These are phyloP conservation scores for Pitangus sulphuratus DNA, from an alignment of 2,797 vertebrate genomes.

Conservation along the genomic window DNA sequence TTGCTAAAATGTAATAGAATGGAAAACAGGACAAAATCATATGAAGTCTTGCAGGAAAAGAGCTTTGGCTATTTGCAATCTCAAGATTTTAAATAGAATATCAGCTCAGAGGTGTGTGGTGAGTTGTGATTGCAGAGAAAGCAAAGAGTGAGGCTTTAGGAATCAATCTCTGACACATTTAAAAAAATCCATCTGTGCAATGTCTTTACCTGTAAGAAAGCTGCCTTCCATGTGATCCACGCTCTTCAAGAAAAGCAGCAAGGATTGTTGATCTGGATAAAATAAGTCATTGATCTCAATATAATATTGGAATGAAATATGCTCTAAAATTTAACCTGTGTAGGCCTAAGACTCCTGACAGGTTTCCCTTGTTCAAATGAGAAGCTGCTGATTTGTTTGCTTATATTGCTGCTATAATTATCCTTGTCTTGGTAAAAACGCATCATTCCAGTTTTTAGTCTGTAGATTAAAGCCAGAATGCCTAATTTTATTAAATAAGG, in stretches of 20 bases:
- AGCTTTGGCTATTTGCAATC: not conserved
- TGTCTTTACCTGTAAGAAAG: not conserved
- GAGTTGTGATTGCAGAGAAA: slow-evolving; percentile 7
- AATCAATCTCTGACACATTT: not conserved
- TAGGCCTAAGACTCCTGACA: not conserved
- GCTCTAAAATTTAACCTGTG: not conserved
- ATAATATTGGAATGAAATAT: not conserved
- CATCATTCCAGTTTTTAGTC: not conserved
- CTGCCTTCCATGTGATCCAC: not conserved
- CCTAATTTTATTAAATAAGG: not conserved
- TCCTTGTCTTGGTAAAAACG: not conserved
- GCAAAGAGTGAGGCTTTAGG: not conserved
- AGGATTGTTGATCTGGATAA: not conserved
- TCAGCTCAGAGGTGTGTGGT: not conserved
- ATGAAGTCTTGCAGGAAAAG: not conserved
- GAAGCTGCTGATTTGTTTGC: not conserved
- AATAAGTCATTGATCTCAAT: not conserved
- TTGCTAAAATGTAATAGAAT: not conserved
- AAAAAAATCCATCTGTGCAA: not conserved
- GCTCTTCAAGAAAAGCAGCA: not conserved
- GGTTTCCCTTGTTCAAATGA: not conserved
- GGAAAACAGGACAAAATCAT: not conserved
- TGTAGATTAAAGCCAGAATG: not conserved
- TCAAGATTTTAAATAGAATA: not conserved
- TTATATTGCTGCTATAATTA: not conserved